Evolutionary conservation across 1,140 invertebrate genomes (phyloP).

Genomic region (Pachyrhynchus sulphureomaculatus): DNA sequence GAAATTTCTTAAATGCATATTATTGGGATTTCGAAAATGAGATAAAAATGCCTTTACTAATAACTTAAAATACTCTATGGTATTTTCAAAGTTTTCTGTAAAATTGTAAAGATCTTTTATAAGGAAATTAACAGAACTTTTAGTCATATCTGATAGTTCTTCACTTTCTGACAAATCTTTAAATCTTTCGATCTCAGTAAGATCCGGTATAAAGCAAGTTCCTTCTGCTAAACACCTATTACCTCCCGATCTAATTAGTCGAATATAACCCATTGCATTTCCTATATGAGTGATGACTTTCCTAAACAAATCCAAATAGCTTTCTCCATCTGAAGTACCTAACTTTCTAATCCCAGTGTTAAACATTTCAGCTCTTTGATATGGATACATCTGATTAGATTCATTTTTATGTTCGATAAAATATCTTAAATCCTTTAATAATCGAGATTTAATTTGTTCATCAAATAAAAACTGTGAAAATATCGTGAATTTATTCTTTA

Average conservation of each 20-base stretch:
- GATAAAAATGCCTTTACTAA: constrained; percentile 91
- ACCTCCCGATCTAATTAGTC: constrained; percentile 91
- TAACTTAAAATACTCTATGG: constrained; percentile 94
- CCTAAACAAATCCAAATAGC: constrained; percentile 92
- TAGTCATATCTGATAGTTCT: constrained; percentile 60
- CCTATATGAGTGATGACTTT: constrained; percentile 91
- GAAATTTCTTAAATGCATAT: constrained; percentile 91
- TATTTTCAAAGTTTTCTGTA: constrained; percentile 85
- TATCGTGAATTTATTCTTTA: constrained; percentile 89
- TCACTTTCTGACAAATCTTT: constrained; percentile 59
- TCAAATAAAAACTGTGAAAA: constrained; percentile 99
- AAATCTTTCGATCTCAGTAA: constrained; percentile 71
- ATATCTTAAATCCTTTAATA: constrained; percentile 86
- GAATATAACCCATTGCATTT: constrained; percentile 95
- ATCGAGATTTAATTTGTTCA: constrained; percentile 95
- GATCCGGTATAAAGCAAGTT: constrained; percentile 85
- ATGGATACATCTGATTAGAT: constrained; percentile 68
- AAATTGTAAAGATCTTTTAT: constrained; percentile 78
- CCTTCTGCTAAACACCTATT: constrained; percentile 90
- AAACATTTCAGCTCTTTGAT: constrained; percentile 93
- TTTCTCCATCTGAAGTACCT: constrained; percentile 77
- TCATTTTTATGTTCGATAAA: constrained; percentile 62
- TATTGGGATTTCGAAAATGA: constrained; percentile 82
- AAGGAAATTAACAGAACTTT: constrained; percentile 69
- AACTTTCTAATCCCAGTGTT: constrained; percentile 89